Evolutionary conservation across 2,888 invertebrate genomes (phyloP).

Genomic region (Synanthedon andrenaeformis): DNA sequence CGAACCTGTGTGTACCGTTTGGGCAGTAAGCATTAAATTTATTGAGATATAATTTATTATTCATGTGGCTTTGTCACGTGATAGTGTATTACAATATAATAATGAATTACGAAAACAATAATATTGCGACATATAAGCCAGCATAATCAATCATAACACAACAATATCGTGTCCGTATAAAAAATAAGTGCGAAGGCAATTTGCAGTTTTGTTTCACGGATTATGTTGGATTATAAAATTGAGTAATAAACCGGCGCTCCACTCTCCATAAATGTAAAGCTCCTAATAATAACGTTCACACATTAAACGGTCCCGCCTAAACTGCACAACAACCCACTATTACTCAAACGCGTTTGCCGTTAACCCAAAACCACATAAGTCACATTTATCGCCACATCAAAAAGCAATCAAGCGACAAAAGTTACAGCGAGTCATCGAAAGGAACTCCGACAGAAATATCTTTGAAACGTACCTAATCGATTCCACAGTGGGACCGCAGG

Average conservation of each 20-base stretch:
- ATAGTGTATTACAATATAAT: no score
- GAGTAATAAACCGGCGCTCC: not conserved
- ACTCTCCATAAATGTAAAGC: constrained; percentile 16
- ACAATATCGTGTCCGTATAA: no score
- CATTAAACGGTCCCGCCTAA: constrained; percentile 51
- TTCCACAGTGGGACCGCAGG: constrained; percentile 34
- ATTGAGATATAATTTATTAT: no score
- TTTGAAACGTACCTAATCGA: constrained; percentile 54
- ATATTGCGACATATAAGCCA: no score
- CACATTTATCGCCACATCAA: constrained; percentile 68
- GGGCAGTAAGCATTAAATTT: no score
- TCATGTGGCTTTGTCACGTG: no score
- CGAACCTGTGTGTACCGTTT: no score
- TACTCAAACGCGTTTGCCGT: constrained; percentile 46
- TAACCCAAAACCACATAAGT: constrained; percentile 59
- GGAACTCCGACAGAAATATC: constrained; percentile 35
- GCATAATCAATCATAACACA: no score
- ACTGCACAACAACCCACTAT: constrained; percentile 51
- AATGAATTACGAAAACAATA: no score
- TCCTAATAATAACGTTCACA: constrained; percentile 50
- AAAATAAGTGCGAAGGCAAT: no score
- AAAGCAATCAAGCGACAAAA: constrained; percentile 67
- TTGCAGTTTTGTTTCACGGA: not conserved
- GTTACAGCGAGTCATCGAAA: constrained; percentile 45
- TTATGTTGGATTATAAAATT: not conserved